Percentiles rank a stretch among this genome's conserved stretches.
Conservation (phyloP, 2,797 vertebrate species). For the Picus viridis region DNA sequence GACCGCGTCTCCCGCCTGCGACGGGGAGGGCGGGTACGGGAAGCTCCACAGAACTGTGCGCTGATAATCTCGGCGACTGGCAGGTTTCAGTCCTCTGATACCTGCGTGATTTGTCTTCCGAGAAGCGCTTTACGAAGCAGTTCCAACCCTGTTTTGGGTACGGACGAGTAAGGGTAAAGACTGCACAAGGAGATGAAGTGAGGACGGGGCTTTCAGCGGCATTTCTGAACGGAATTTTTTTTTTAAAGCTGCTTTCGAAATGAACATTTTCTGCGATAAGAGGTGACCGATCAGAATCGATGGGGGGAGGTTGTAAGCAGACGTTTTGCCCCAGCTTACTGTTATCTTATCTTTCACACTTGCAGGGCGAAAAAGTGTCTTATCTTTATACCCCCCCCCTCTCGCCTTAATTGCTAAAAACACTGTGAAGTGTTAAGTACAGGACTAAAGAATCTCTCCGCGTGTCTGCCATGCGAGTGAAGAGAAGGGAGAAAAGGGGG, state of each 20-base stretch:
- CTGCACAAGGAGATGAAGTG: background rate
- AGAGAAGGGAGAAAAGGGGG: background rate
- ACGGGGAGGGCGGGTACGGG: background rate
- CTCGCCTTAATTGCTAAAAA: constrained; percentile 82
- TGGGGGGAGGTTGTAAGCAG: constrained; percentile 69
- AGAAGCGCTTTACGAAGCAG: background rate
- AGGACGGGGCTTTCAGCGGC: constrained; percentile 63
- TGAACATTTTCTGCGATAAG: constrained; percentile 76
- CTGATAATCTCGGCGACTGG: constrained; percentile 35
- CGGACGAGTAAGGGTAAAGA: background rate
- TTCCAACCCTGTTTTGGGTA: constrained; percentile 40
- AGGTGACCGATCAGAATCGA: constrained; percentile 80
- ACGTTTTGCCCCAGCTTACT: constrained; percentile 79
- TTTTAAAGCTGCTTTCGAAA: constrained; percentile 75
- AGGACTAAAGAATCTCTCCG: constrained; percentile 71
- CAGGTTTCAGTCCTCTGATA: constrained; percentile 60
- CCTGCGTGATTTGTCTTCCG: constrained; percentile 59
- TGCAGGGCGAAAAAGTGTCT: constrained; percentile 79
- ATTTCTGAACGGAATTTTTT: constrained; percentile 56
- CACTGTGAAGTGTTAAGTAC: constrained; percentile 74
- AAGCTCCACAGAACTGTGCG: background rate
- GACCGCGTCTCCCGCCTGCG: background rate
- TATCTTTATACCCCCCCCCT: constrained; percentile 80
- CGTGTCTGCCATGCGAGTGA: constrained; percentile 52
- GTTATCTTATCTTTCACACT: constrained; percentile 84